Base-by-base conservation (phyloP, 2,888 invertebrate genomes). In the Ectropis crepuscularia region DNA sequence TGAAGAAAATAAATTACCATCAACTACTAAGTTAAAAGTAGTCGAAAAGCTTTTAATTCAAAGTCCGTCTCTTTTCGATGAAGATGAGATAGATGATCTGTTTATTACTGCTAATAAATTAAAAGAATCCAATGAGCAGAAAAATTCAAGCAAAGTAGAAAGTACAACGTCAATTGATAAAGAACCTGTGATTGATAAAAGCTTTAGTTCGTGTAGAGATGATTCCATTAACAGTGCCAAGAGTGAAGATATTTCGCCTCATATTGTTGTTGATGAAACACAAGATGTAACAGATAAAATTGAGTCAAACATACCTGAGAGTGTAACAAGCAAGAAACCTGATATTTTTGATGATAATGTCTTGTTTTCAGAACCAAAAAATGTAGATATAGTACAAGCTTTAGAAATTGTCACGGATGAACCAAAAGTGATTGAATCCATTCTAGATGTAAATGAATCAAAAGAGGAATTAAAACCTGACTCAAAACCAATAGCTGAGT, bases 61-160 rank as follows among this genome's bases (percentile, higher is more conserved):
- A 63, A 80, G 76, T 69, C 75, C 79, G 43, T 78, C 79, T 8
- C 64, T 90, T 39, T 88, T 89, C 74, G 85, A 81, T 71, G 86
- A 88, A 58, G 85, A 87, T 48, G 82, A 81, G 69, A 77, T 79
- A 61, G 76, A 80, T 51, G 75, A 77, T 53, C 61, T 83, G 6
- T 82, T 83, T 50, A 63, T 67, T 36, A 65, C 61, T 64, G 58
- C 65, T 49, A 68, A 72, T 47, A 71, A 67, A 60, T 36, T 50
- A 10, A 72, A 67, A 50, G 43, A 51, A 48, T 6, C 39, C 39
- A 28, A 42, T 47, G 63, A 51, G 28, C 5, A 38, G 47, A 49
- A 54, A 48, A 54, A 64, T 42, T 36, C 36, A 2, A 28, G 41
- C 9, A 50, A 42, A 51, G 46, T 11, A 11, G 45, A 50, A 37